phyloP scores from a whole-genome alignment of 2,888 invertebrate genomes.

The Endotricha flammealis region DNA sequence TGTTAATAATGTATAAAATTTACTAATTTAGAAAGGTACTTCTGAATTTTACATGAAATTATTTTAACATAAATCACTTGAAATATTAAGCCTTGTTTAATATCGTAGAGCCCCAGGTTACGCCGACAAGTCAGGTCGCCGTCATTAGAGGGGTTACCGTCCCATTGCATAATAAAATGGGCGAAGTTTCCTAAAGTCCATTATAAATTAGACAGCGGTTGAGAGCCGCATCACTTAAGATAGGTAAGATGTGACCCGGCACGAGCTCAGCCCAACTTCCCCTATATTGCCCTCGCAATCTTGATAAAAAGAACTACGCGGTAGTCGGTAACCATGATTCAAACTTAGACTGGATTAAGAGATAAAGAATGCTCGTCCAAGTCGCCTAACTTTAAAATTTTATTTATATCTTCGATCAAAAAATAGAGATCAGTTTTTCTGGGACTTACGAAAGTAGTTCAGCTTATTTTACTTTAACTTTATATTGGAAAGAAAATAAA shows the following conservation, averaged over 20 bases:
- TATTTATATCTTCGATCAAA: too few relatives aligned
- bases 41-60: conserved; percentile 27
- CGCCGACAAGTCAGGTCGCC: conserved; percentile 64
- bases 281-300: conserved; percentile 66
- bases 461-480: too few relatives aligned
- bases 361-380: conserved; percentile 48
- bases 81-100: conserved; percentile 63
- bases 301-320: conserved; percentile 73
- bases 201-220: conserved; percentile 77
- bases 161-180: conserved; percentile 79
- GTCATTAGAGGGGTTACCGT: conserved; percentile 75
- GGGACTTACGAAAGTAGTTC: too few relatives aligned
- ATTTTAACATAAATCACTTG: conserved; percentile 47
- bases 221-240: conserved; percentile 76
- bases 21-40: conserved; percentile 11
- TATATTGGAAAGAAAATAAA: too few relatives aligned
- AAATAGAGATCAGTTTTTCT: too few relatives aligned
- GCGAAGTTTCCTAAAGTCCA: conserved; percentile 76
- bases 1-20: too few relatives aligned
- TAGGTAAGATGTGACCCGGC: conserved; percentile 76
- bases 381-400: conserved; percentile 42
- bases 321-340: conserved; percentile 54
- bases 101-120: conserved; percentile 64
- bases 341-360: conserved; percentile 66
- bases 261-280: conserved; percentile 68